Base-by-base conservation (phyloP, 2,113 vertebrate species). In the Microcebus tavaratra region DNA sequence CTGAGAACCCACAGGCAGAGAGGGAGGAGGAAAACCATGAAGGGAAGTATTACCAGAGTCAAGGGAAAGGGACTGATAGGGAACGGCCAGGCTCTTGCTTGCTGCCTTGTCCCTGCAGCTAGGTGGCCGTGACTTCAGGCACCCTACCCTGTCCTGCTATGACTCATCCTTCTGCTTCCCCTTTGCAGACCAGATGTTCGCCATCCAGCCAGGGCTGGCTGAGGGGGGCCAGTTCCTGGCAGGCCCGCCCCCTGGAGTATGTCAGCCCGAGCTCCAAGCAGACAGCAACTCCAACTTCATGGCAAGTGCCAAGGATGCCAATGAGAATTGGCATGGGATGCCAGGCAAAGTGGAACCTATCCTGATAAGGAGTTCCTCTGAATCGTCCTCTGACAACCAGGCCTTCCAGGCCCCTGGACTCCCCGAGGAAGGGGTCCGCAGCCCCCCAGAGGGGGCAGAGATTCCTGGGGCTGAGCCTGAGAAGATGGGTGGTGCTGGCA, bases 281-380 rank as follows among this genome's bases (percentile, higher is more conserved):
- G 99, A 99, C 17, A 99, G 98, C 94, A 99, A 99, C 98, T 99
- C 99, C 97, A 99, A 99, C 98, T 99, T 99, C 94, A 96, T 99
- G 75, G 98, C 98, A 21, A 97, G 80, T 70, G 96, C 92, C 72
- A 99, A 97, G 18, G 98, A 99, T 91, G 98, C 99, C 96, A 99
- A 99, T 9, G 99, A 99, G 98, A 99, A 99, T 96, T 99, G 98
- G 97, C 99, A 99, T 96, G 99, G 96, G 96, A 67, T 98, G 50
- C 98, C 89, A 97, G 83, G 97, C 73, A 23, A 98, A 94, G 6
- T 70, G 98, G 95, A 98, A 97, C 68, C 98, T 96, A 34, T 98
- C 98, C 94, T 0, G 55, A 91, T 45, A 5, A 96, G 96, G 90
- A 98, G 96, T 63, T 96, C 61, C 0, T 97, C 65, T 0, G 2